These are phyloP conservation scores for Virgularia gustaviana DNA, from an alignment of 92 coral and sea anemone genomes.

Conservation along the genomic window DNA sequence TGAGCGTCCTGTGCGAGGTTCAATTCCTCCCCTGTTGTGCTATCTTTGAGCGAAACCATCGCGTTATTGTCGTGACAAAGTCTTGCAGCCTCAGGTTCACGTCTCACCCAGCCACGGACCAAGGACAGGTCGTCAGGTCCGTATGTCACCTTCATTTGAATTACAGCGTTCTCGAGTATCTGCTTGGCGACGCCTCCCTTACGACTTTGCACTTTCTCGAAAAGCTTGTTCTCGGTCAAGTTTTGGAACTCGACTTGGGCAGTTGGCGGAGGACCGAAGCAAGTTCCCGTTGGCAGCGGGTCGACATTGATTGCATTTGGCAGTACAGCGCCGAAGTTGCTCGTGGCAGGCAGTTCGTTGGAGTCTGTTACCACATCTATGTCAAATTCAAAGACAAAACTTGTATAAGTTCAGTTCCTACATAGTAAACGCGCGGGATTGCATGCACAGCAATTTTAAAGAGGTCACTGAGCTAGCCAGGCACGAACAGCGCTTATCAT, in stretches of 20 bases:
- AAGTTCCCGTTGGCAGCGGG: no score
- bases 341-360: no score
- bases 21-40: neutral
- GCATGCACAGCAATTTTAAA: no score
- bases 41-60: neutral
- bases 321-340: no score
- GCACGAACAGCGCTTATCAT: no score
- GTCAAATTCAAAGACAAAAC: no score
- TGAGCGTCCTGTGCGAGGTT: constrained; percentile 14
- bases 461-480: no score
- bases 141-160: constrained; percentile 26
- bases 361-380: no score
- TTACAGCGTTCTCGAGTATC: constrained; percentile 7
- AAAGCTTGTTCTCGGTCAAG: neutral
- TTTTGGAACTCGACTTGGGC: constrained; percentile 4
- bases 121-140: neutral
- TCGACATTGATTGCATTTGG: no score
- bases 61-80: neutral
- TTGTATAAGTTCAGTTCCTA: no score
- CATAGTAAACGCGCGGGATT: no score
- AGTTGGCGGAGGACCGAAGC: neutral
- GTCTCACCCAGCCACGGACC: constrained; percentile 7
- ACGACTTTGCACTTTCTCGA: constrained; percentile 21
- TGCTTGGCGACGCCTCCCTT: neutral
- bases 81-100: constrained; percentile 19